Evolutionary conservation across 2,888 invertebrate genomes (phyloP), one percentile per base, ranked within the genome.

Genomic region (Diaprepes abbreviatus): DNA sequence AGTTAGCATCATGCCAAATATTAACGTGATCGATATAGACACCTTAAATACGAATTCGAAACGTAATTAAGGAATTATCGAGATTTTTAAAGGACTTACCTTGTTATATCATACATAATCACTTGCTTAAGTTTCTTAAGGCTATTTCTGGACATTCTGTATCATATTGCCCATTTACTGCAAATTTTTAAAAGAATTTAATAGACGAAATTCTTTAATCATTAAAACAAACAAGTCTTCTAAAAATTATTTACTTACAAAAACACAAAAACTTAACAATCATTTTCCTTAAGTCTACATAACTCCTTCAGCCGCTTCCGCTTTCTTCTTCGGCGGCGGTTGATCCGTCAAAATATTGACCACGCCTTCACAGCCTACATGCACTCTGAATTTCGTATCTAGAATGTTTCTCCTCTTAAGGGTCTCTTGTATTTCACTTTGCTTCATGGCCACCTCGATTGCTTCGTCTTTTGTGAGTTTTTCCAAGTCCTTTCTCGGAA

Each of bases 381-480:
- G 73, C 71, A 81, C 72, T 38, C 74, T 74, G 78, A 82, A 85
- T 57, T 75, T 74, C 69, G 78, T 71, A 19, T 80, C 75, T 5
- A 81, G 52, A 16, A 87, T 78, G 45, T 76, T 81, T 74, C 77
- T 81, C 59, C 72, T 77, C 62, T 74, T 74, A 19, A 86, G 75
- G 40, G 76, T 76, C 17, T 80, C 74, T 66, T 83, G 79, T 4
- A 86, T 79, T 74, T 82, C 78, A 35, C 74, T 69, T 43, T 87
- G 85, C 50, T 86, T 81, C 63, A 87, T 81, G 2, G 88, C 88
- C 60, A 89, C 79, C 64, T 86, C 83, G 52, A 88, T 77, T 0
- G 89, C 90, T 59, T 86, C 83, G 28, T 88, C 86, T 74, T 85
- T 84, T 14, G 82, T 85, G 69, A 89, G 82, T 74, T 79, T 83